Base-by-base conservation (phyloP, 2,888 invertebrate species). In the Melieria picta region DNA sequence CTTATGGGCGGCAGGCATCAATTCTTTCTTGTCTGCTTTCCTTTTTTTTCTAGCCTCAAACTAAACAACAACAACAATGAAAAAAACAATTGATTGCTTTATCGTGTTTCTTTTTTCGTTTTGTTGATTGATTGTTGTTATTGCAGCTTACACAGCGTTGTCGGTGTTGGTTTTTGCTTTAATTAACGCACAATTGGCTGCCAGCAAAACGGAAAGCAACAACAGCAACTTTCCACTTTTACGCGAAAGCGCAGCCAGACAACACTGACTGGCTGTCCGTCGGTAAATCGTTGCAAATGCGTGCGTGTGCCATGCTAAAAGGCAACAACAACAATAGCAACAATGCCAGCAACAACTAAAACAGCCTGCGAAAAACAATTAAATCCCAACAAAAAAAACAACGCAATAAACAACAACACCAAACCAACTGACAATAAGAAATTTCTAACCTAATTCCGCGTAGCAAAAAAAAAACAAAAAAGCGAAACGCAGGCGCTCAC, bases 131-230 rank as follows among this genome's bases (percentile, higher is more conserved):
- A 69, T 52, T 43, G 68, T 10, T 50, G 60, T 58, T 46, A 69
- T 64, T 71, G 52, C 30, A 30, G 30, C 30, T 30, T 3, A 30
- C 30, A 30, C 30, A 1, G 30, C 3, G 30, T 30, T 30, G 30
- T 30, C 30, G 30, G 30, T 30, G 30, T 30, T 30, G 30, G 30
- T 30, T 30, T 30, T 30, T 75, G 72, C 66, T 72, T 72, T 77
- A 77, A 77, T 75, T 77, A 73, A 76, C 76, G 75, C 76, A 77
- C 75, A 73, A 73, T 74, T 77, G 74, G 52, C 52, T 52, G 52
- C 52, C n/a, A 52, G 11, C 52, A 52, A 11, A n/a, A 52, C 52
- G n/a, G 7, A 9, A 6, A 52, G n/a, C 7, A 57, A 11, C 57
- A 16, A 30, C 30, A 11, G 57, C n/a, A 11, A 57, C 57, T 57